Evolutionary conservation across 2,113 vertebrate species (phyloP), one percentile per base, ranked within the genome.

Genomic region (Alouatta palliata): DNA sequence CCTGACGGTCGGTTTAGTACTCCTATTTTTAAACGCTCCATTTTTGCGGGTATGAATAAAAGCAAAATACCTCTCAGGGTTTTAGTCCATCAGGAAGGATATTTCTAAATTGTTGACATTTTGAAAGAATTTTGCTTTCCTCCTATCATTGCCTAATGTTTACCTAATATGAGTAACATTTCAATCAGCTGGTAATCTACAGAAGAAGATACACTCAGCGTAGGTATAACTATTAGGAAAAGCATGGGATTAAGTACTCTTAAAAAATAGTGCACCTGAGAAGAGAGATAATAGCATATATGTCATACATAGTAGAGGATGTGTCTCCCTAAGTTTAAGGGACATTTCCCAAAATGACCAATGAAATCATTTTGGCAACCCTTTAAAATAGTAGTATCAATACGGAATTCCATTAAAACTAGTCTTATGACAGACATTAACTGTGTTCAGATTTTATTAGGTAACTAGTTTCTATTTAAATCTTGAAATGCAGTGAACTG

Each of bases 21-120:
- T 80, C 20, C 16, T 88, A 14, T 87, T 77, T 54, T 64, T 58
- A 56, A 94, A 85, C 3, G 16, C 25, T 68, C 25, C 54, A 37
- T 64, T 93, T 91, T 43, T 66, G 64, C 85, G 77, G 81, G 8
- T 84, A 9, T 56, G 61, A 94, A 73, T 76, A 49, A 82, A 91
- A 86, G 37, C 52, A 45, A 71, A 88, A 88, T 43, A 76, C 25
- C 4, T 94, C 95, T 97, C 92, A 96, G 95, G 96, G 97, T 73
- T 91, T 91, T 71, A n/a, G 92, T 88, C 61, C 70, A 8, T 16
- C 35, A 70, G 76, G 61, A 95, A 92, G 80, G 88, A 3, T 19
- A 54, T 64, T 87, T 87, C 73, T 79, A 81, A 95, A 35, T 61
- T 56, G 9, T 5, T 49, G 49, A 37, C 45, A 87, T 32, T 92